Base-by-base conservation (phyloP, 2,888 invertebrate genomes). In the Crioceris asparagi region DNA sequence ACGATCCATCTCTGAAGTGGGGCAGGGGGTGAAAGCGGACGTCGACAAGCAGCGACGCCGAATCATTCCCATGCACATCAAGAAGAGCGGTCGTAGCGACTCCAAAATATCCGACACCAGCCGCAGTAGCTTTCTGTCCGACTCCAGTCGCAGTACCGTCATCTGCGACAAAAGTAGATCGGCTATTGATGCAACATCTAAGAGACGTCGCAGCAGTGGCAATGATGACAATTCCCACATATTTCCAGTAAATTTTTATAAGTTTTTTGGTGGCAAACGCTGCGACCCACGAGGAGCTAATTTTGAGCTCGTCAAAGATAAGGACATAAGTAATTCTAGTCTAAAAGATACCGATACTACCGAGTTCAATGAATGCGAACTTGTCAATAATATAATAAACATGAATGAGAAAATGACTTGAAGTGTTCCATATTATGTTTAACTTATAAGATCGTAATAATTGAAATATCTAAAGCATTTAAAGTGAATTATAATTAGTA, bases 241-340 rank as follows among this genome's bases (percentile, higher is more conserved):
- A 15, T 30, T 39, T 14, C 46, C 42, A 12, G 21, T 36, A 17
- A 36, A 34, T 12, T 36, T 38, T n/a, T 32, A 32, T 3, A 39
- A 36, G 17, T 33, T 39, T 12, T 39, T 39, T 10, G 23, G 16
- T 1, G n/a, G 35, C 7, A 38, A 36, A 18, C 35, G 12, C 3
- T 32, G 18, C 3, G 33, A 29, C 4, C 32, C n/a, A 11, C 21
- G 27, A 10, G 27, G 27, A 10, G 27, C 27, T 15, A 27, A 15
- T 27, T 27, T 27, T 11, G 27, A 27, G 12, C 12, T 15, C 27
- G 12, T 15, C 14, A 36, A 36, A n/a, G 17, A 19, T n/a, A 65
- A 67, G 46, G 67, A 76, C 41, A 81, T 83, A 51, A 82, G 81
- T 57, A 82, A 83, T 64, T 80, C 80, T 39, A 82, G 81, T 53